Conservation (phyloP, 2,797 vertebrate genomes). For the Hozukius guyotensis region DNA sequence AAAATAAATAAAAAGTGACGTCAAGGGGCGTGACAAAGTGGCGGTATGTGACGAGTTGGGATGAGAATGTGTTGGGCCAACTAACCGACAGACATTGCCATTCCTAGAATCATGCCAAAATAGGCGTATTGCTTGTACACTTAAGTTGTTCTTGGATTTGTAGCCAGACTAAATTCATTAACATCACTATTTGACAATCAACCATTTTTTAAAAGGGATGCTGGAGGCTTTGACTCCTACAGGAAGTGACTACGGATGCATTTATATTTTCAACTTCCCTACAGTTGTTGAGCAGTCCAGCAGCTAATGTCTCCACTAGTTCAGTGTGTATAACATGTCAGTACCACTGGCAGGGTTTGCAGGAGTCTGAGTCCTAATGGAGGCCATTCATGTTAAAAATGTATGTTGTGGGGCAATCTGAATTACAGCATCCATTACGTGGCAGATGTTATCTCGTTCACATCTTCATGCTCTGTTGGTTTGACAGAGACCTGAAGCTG, state of each 20-base stretch:
- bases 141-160: background rate
- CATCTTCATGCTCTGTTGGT: constrained; percentile 37
- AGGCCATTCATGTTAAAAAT: constrained; percentile 23
- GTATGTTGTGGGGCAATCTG: constrained; percentile 28
- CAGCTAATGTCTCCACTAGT: background rate
- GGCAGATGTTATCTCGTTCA: constrained; percentile 47
- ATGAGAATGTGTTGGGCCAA: too few relatives aligned
- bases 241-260: background rate
- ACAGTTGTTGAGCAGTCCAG: background rate
- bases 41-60: too few relatives aligned
- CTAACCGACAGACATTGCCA: too few relatives aligned
- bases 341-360: constrained; percentile 15
- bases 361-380: constrained; percentile 7
- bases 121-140: background rate
- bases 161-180: background rate
- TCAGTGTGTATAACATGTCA: constrained; percentile 7
- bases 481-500: constrained; percentile 38
- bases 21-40: too few relatives aligned
- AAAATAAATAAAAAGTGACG: too few relatives aligned
- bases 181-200: background rate
- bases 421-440: constrained; percentile 39
- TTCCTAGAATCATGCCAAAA: background rate
- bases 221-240: background rate
- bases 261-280: background rate
- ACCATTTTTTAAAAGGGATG: background rate